Conservation (phyloP, 1,140 invertebrate species). For the Drosophila bocki region DNA sequence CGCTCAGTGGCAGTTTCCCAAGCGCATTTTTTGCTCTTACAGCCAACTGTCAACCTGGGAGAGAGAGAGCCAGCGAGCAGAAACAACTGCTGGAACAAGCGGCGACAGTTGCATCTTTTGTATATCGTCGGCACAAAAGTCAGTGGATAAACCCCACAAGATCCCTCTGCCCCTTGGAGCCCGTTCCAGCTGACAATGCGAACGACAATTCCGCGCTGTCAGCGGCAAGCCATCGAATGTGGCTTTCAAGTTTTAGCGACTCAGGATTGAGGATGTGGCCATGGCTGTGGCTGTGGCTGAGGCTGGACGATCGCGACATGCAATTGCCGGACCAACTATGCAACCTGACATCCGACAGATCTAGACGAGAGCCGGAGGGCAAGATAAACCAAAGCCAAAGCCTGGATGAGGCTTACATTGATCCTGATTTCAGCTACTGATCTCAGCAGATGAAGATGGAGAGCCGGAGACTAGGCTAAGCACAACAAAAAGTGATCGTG, state of each 20-base stretch:
- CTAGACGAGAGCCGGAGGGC: slow-evolving; percentile 57
- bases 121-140: slow-evolving; percentile 70
- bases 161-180: not conserved
- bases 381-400: slow-evolving; percentile 32
- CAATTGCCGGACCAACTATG: slow-evolving; percentile 77
- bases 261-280: slow-evolving; percentile 36
- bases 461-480: slow-evolving; percentile 18
- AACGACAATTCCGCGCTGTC: slow-evolving; percentile 82
- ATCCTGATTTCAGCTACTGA: slow-evolving; percentile 81
- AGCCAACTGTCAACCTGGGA: slow-evolving; percentile 57
- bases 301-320: slow-evolving; percentile 63
- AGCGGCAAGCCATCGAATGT: slow-evolving; percentile 64
- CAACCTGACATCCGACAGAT: slow-evolving; percentile 78
- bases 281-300: not conserved
- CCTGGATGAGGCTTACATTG: slow-evolving; percentile 70
- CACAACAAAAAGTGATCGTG: slow-evolving; percentile 72
- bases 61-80: slow-evolving; percentile 31
- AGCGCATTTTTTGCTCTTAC: slow-evolving; percentile 70
- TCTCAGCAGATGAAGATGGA: slow-evolving; percentile 53
- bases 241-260: slow-evolving; percentile 79
- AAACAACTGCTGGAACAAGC: slow-evolving; percentile 49
- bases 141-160: slow-evolving; percentile 31
- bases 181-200: slow-evolving; percentile 67
- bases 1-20: slow-evolving; percentile 65
- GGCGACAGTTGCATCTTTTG: slow-evolving; percentile 81